Percentiles rank a stretch among this genome's conserved stretches.
These are phyloP conservation scores for Excalfactoria chinensis DNA, from an alignment of 2,113 vertebrate species.

Conservation along the genomic window DNA sequence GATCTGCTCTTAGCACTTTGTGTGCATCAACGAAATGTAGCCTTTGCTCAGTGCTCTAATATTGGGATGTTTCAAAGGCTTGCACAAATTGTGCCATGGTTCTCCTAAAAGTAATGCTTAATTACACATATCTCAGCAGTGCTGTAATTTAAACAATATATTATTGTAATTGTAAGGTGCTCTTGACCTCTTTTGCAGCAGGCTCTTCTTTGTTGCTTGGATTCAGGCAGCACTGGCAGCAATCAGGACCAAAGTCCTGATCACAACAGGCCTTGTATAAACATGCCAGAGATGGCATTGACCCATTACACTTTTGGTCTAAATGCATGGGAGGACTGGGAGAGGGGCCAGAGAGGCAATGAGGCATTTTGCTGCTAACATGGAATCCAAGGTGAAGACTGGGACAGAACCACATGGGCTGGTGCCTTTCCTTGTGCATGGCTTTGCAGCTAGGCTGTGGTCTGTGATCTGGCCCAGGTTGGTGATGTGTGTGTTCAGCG, in stretches of 20 bases:
- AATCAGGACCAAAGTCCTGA: not conserved
- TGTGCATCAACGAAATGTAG: not conserved
- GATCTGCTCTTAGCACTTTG: not conserved
- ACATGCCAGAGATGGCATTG: not conserved
- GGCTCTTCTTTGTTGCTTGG: not conserved
- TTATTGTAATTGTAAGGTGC: not conserved
- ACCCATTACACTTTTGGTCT: not conserved
- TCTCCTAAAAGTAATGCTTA: not conserved
- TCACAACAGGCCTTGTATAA: not conserved
- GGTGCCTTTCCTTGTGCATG: not conserved
- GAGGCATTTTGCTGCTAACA: not conserved
- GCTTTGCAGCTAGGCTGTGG: not conserved
- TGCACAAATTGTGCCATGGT: not conserved
- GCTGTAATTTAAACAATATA: not conserved
- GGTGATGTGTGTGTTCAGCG: not conserved
- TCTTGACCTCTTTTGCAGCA: not conserved
- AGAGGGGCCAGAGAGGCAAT: not conserved
- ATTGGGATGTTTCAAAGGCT: not conserved
- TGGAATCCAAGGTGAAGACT: not conserved
- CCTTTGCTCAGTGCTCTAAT: not conserved
- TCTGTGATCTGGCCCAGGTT: not conserved
- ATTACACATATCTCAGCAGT: not conserved
- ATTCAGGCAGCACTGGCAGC: not conserved
- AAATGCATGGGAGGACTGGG: not conserved
- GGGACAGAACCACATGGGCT: not conserved